phyloP scores from a whole-genome alignment of 2,113 vertebrate genomes.

The Cebidichthys violaceus region DNA sequence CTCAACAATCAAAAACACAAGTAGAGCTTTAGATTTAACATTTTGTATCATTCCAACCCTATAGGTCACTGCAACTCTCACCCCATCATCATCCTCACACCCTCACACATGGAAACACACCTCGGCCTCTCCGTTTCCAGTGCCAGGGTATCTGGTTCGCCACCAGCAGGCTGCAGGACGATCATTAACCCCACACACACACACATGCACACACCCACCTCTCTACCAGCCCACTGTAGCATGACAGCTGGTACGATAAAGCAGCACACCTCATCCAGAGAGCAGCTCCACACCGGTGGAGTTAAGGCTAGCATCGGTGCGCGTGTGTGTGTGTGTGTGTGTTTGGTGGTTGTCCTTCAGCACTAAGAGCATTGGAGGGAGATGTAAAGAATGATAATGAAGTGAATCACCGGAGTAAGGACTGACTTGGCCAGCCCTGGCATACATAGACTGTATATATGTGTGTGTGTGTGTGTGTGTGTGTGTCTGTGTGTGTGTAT shows the following conservation, averaged over 20 bases:
- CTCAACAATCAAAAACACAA: background rate
- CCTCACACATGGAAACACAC: constrained; percentile 3
- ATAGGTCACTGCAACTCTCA: background rate
- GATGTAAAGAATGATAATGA: constrained; percentile 81
- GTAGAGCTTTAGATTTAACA: background rate
- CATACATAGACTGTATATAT: constrained; percentile 25
- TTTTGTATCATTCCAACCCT: background rate
- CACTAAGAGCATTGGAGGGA: constrained; percentile 66
- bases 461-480: constrained; percentile 14
- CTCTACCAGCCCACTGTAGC: constrained; percentile 41
- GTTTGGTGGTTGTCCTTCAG: constrained; percentile 76
- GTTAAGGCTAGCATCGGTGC: constrained; percentile 28
- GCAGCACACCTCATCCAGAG: constrained; percentile 27
- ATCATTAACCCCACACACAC: constrained; percentile 27
- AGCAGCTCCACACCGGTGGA: constrained; percentile 20
- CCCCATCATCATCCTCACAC: background rate
- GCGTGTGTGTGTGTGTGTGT: constrained; percentile 36
- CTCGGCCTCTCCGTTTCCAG: background rate
- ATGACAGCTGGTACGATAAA: constrained; percentile 63
- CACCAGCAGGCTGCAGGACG: constrained; percentile 40
- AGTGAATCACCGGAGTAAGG: constrained; percentile 56
- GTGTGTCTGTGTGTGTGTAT: constrained; percentile 9
- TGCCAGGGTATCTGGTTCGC: constrained; percentile 37
- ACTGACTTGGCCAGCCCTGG: constrained; percentile 48
- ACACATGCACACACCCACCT: background rate